Percentiles rank a stretch among this genome's conserved stretches.
These are phyloP conservation scores for Gryllus longicercus DNA, from an alignment of 2,888 invertebrate species.

Conservation along the genomic window DNA sequence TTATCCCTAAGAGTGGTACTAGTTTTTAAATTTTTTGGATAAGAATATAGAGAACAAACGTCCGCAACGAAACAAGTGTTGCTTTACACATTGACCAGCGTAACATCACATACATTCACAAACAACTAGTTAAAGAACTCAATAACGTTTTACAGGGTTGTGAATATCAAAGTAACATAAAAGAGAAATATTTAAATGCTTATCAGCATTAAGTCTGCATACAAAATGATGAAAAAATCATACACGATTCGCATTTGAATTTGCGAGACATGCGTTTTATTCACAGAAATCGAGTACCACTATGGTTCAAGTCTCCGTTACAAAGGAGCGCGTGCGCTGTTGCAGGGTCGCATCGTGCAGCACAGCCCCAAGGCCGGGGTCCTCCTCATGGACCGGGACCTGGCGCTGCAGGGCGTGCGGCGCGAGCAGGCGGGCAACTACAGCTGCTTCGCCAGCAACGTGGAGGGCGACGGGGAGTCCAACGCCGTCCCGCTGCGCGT, in stretches of 20 bases:
- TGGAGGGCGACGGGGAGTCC: constrained; percentile 88
- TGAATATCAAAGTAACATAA: neutral
- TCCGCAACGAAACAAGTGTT: no score
- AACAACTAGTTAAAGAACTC: neutral
- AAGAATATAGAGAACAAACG: no score
- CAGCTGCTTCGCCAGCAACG: constrained; percentile 83
- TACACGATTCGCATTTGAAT: no score
- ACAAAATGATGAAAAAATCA: no score
- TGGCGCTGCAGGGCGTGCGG: constrained; percentile 77
- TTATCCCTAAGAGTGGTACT: no score
- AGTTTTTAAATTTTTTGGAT: no score
- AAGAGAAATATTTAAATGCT: neutral
- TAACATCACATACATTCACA: neutral
- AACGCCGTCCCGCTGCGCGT: constrained; percentile 75
- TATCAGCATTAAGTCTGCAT: no score
- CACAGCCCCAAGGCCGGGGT: constrained; percentile 81
- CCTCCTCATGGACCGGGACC: constrained; percentile 76
- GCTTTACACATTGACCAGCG: no score
- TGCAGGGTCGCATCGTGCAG: constrained; percentile 76
- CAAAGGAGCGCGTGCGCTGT: neutral
- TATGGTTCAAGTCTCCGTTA: no score
- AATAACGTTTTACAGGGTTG: neutral
- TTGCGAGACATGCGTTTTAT: no score
- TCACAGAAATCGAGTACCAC: no score
- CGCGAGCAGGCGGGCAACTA: constrained; percentile 81